These are phyloP conservation scores for Meiosimyza decipiens DNA, from an alignment of 2,888 invertebrate genomes.

Conservation along the genomic window DNA sequence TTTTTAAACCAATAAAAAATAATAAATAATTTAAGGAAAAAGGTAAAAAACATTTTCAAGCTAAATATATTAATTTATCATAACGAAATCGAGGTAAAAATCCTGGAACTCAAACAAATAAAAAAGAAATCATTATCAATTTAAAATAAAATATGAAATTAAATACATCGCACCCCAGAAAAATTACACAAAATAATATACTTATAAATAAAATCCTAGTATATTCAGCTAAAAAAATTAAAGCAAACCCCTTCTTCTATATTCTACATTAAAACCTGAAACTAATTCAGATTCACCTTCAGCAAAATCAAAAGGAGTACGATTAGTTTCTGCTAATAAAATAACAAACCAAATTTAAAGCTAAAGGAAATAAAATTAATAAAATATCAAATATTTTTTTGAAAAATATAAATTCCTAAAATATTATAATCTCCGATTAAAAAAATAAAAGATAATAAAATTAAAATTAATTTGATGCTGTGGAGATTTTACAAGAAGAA, in stretches of 20 bases:
- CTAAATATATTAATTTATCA: constrained; percentile 79
- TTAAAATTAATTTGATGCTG: too few relatives aligned
- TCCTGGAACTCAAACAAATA: constrained; percentile 75
- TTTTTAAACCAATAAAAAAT: constrained; percentile 71
- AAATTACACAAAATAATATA: constrained; percentile 71
- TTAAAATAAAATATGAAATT: constrained; percentile 70
- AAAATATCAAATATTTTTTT: constrained; percentile 70
- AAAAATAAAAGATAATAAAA: constrained; percentile 73
- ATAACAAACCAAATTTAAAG: constrained; percentile 71
- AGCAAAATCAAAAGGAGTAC: constrained; percentile 82
- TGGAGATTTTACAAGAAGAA: too few relatives aligned
- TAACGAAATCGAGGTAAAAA: constrained; percentile 79
- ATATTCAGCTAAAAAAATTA: constrained; percentile 80
- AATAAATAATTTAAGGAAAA: constrained; percentile 73
- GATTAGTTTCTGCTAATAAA: constrained; percentile 78
- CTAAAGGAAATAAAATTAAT: constrained; percentile 70
- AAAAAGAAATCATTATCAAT: constrained; percentile 70
- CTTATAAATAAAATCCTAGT: constrained; percentile 77
- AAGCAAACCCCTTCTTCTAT: constrained; percentile 76
- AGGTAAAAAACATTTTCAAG: constrained; percentile 75
- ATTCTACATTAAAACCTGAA: constrained; percentile 83
- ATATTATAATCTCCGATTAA: constrained; percentile 71
- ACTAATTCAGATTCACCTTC: constrained; percentile 83
- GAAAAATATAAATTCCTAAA: constrained; percentile 68
- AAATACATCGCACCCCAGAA: constrained; percentile 70